Base-by-base conservation (phyloP, 2,888 invertebrate species). In the Prostheceraeus crozeri region DNA sequence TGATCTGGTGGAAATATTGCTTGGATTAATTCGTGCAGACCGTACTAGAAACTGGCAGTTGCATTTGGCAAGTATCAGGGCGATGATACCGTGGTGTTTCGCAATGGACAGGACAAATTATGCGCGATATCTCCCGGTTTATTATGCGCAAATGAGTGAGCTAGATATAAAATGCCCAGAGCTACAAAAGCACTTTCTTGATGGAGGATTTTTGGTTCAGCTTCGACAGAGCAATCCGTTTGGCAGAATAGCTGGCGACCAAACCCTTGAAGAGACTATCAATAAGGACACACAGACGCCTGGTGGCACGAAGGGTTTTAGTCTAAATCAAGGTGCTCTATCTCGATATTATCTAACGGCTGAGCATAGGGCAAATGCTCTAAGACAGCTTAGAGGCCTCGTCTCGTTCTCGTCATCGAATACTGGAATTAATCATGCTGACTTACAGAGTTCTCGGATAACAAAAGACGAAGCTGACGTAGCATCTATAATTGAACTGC, bases 91-190 rank as follows among this genome's bases (percentile, higher is more conserved):
- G 4, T 67, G 64, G 64, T 62, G 60, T 33, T 67, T 67, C 60
- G 67, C 66, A 2, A 66, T 66, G 54, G 65, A 67, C 48, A 60
- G 46, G 11, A 19, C 62, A 3, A 67, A 67, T 52, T 66, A 67
- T 52, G 64, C 67, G 14, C 28, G 65, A 8, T 67, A 64, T 40
- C 35, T 67, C 11, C 21, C 62, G 28, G 25, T 35, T 2, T 66
- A 65, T 57, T 60, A n/a, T 33, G 52, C 58, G 14, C 27, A 63
- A 21, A 65, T 66, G 64, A 30, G 45, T 10, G 35, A 51, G 14
- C 59, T 66, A 1, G 30, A 52, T 10, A 30, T 11, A 8, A 35
- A 45, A n/a, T 60, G 62, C 33, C 60, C 65, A n/a, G 56, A 62
- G 6, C 31, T 60, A 1, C 35, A 65, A 16, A 25, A 31, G 14